Conservation (phyloP, 2,113 vertebrate species). For the Corydoras maculifer region DNA sequence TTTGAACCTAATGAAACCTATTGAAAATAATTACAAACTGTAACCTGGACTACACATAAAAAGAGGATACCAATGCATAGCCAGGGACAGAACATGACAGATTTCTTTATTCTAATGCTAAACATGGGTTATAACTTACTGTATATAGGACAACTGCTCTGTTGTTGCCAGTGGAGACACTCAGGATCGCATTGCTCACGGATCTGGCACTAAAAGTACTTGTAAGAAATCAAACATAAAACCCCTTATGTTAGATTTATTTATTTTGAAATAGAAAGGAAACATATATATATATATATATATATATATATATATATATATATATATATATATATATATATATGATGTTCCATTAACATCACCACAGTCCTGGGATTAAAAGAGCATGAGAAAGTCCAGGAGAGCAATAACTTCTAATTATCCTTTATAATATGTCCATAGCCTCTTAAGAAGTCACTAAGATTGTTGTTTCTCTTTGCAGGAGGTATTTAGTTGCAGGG, state of each 20-base stretch:
- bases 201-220: not conserved
- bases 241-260: constrained; percentile 5
- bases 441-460: constrained; percentile 14
- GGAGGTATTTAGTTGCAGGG: not conserved
- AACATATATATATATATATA: too few species aligned
- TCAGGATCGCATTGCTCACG: not conserved
- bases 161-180: constrained; percentile 24
- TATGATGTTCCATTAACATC: not conserved
- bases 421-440: constrained; percentile 18
- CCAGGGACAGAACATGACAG: constrained; percentile 21
- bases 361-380: not conserved
- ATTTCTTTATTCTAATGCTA: constrained; percentile 20
- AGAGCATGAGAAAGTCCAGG: constrained; percentile 54
- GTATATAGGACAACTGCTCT: not conserved
- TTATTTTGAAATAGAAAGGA: not conserved
- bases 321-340: too few species aligned
- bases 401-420: constrained; percentile 41
- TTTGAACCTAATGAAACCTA: not conserved
- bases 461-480: not conserved
- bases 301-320: too few species aligned
- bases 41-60: constrained; percentile 19
- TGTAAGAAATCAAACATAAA: constrained; percentile 10
- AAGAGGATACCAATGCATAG: not conserved
- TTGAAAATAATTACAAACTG: not conserved
- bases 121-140: constrained; percentile 4